A percentile compares a stretch with the other conserved stretches of the same genome.
Conservation (phyloP, 2,888 invertebrate genomes). For the Philhelius pedissequus region DNA sequence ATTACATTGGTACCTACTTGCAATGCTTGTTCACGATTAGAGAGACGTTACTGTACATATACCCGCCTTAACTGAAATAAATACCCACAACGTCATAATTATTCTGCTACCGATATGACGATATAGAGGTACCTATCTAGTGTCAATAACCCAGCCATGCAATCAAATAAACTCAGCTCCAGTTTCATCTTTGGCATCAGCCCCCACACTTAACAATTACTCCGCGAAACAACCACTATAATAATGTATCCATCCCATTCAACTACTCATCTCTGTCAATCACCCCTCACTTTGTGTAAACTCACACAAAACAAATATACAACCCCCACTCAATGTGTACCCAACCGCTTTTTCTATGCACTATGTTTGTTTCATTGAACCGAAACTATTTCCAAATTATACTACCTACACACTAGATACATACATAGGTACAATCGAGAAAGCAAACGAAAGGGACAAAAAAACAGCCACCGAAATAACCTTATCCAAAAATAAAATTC, state of each 20-base stretch:
- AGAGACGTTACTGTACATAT: too few species aligned
- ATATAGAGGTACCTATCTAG: too few species aligned
- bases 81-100: background rate
- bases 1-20: too few species aligned
- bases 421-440: background rate
- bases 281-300: constrained; percentile 41
- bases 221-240: background rate
- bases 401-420: background rate
- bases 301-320: constrained; percentile 16
- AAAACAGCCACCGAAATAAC: background rate
- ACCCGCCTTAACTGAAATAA: background rate
- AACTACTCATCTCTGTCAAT: constrained; percentile 46
- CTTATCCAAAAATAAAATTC: constrained; percentile 52
- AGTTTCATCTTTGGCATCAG: background rate
- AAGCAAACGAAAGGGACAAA: background rate
- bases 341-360: background rate
- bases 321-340: background rate
- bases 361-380: constrained; percentile 49
- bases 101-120: constrained; percentile 15
- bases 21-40: too few species aligned
- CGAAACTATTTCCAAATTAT: constrained; percentile 45
- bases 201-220: constrained; percentile 6
- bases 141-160: constrained; percentile 62
- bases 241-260: background rate
- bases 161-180: constrained; percentile 47